A percentile compares a stretch with the other conserved stretches of the same genome.
Conservation (phyloP, 2,797 vertebrate species). For the Melanotaenia parkinsoni region DNA sequence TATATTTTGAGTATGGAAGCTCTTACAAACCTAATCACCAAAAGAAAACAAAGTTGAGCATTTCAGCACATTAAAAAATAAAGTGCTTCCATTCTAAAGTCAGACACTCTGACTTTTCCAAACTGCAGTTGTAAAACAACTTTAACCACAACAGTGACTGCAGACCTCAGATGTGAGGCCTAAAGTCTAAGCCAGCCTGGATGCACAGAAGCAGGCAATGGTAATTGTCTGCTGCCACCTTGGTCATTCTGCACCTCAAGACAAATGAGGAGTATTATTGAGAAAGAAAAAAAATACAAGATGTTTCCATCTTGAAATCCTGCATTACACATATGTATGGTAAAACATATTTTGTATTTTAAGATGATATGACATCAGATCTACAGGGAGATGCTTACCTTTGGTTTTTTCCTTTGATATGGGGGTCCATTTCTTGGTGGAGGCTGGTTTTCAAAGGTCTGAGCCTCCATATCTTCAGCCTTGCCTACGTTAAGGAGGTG, state of each 20-base stretch:
- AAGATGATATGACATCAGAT: background rate
- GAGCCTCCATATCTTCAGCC: slow-evolving; percentile 40
- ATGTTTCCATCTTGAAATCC: background rate
- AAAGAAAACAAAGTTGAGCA: background rate
- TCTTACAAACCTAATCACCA: slow-evolving; percentile 39
- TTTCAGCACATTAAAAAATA: too few relatives aligned
- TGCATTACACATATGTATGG: background rate
- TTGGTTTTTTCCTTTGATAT: slow-evolving; percentile 36
- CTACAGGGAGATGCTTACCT: slow-evolving; percentile 27
- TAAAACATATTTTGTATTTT: too few relatives aligned
- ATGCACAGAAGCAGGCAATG: slow-evolving; percentile 21
- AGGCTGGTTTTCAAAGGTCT: slow-evolving; percentile 5
- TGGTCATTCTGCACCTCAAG: slow-evolving; percentile 26
- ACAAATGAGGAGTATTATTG: background rate
- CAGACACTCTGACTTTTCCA: background rate
- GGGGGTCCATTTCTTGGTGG: slow-evolving; percentile 24
- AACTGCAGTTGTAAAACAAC: background rate
- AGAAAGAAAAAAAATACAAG: background rate
- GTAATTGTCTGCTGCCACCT: slow-evolving; percentile 12
- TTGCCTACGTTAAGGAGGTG: slow-evolving; percentile 1
- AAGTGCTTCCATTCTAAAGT: background rate
- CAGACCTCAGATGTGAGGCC: slow-evolving; percentile 4
- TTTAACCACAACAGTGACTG: slow-evolving; percentile 14
- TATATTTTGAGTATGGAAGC: slow-evolving; percentile 1
- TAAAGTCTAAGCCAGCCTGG: slow-evolving; percentile 1